Conservation (phyloP, 2,113 vertebrate genomes). For the Sterrhoptilus dennistouni region DNA sequence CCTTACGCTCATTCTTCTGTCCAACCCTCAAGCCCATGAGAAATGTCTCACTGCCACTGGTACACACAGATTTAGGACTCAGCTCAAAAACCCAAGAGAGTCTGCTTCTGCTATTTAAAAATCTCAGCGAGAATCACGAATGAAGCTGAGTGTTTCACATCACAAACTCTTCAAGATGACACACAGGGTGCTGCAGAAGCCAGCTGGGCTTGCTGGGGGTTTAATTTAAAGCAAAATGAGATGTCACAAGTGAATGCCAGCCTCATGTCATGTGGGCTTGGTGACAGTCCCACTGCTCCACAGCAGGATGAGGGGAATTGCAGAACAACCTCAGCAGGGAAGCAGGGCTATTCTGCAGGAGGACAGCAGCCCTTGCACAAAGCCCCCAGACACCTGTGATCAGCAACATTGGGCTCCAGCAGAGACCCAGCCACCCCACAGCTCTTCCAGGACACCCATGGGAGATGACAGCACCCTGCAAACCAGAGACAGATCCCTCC, state of each 20-base stretch:
- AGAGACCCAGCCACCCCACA: neutral
- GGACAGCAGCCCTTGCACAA: neutral
- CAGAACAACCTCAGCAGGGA: neutral
- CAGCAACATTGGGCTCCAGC: rapidly evolving
- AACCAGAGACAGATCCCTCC: neutral
- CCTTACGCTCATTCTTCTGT: neutral
- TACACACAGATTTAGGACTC: neutral
- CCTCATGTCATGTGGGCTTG: neutral
- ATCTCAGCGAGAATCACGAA: neutral
- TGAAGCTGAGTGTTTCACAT: neutral
- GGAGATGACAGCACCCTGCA: rapidly evolving
- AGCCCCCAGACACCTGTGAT: rapidly evolving
- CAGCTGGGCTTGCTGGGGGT: neutral
- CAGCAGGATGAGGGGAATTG: neutral
- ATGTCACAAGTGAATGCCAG: neutral
- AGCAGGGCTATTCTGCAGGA: neutral
- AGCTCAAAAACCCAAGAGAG: neutral
- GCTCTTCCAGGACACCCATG: neutral
- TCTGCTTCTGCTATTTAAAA: neutral
- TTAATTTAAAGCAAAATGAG: neutral
- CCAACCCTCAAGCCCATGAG: neutral
- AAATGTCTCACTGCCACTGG: neutral
- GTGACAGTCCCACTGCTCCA: neutral
- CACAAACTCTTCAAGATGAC: neutral
- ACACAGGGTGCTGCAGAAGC: neutral